Evolutionary conservation across 2,888 invertebrate species (phyloP).

Genomic region (Agonopterix subpropinquella): DNA sequence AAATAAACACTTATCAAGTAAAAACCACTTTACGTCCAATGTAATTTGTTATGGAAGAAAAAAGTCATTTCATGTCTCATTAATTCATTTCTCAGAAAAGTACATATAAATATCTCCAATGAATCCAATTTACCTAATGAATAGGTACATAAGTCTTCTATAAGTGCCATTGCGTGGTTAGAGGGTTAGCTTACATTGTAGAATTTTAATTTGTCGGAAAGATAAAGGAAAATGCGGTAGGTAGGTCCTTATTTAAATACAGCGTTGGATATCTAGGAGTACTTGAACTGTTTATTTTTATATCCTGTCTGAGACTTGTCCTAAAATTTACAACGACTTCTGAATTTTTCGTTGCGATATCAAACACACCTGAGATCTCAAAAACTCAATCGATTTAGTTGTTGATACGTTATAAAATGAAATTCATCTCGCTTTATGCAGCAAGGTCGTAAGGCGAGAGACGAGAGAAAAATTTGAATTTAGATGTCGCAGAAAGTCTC

Average conservation of each 20-base stretch:
- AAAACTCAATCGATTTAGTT: constrained; percentile 33
- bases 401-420: constrained; percentile 51
- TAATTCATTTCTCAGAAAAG: neutral
- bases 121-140: neutral
- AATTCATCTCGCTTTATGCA: constrained; percentile 60
- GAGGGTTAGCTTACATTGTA: constrained; percentile 43
- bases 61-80: no score
- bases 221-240: constrained; percentile 31
- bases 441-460: constrained; percentile 43
- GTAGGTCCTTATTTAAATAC: no score
- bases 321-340: no score
- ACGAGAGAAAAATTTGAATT: constrained; percentile 66
- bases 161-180: no score
- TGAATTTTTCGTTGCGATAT: no score
- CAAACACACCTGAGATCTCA: neutral
- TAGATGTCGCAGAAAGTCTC: constrained; percentile 57
- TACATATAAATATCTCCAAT: neutral
- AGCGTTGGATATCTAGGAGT: no score
- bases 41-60: no score
- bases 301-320: no score
- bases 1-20: no score
- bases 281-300: no score
- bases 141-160: neutral
- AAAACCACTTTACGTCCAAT: no score
- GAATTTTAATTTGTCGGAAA: constrained; percentile 47